Evolutionary conservation across 2,797 vertebrate genomes (phyloP), one percentile per base, ranked within the genome.

Genomic region (Acanthurus leucopareius): DNA sequence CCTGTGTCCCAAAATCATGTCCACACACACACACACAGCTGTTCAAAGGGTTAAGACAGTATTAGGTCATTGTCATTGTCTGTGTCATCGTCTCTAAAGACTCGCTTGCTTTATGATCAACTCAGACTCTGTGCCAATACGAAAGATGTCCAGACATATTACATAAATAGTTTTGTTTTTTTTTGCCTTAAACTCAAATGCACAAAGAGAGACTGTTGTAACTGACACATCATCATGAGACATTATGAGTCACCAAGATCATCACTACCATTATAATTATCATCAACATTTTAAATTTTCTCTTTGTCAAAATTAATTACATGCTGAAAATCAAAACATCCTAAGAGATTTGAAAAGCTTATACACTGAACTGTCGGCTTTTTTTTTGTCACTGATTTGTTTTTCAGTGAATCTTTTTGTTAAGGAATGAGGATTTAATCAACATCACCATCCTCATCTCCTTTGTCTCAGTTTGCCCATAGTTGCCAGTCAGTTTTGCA

Each of bases 1-100:
- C 82, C 79, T 80, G 57, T 78, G 69, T 38, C 59, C 73, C 35
- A 68, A 76, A 59, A 48, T 56, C 45, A 47, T 13, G 40, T 65
- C 48, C 35, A 54, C 42, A 13, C 65, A 20, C 42, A 13, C 42
- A 13, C 65, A 20, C 70, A 60, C 5, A 4, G 35, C 22, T 11
- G 16, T 57, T 42, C 42, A 42, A 42, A 54, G 59, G 20, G 32
- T 47, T 49, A 16, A 35, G 14, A 28, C 14, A n/a, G 13, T 10
- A 3, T 10, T 40, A 32, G 22, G 25, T 65, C 32, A 48, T 28
- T 54, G 14, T 66, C 62, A 53, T 65, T 66, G 45, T 32, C 35
- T 16, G 3, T 52, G 11, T 57, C 44, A n/a, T 52, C 54, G 22
- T 40, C 15, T 15, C 48, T 6, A 28, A 1, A 3, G n/a, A 52